A percentile compares a stretch with the other conserved stretches of the same genome.
Conservation (phyloP, 1,140 invertebrate genomes). For the Hylaeus volcanicus region DNA sequence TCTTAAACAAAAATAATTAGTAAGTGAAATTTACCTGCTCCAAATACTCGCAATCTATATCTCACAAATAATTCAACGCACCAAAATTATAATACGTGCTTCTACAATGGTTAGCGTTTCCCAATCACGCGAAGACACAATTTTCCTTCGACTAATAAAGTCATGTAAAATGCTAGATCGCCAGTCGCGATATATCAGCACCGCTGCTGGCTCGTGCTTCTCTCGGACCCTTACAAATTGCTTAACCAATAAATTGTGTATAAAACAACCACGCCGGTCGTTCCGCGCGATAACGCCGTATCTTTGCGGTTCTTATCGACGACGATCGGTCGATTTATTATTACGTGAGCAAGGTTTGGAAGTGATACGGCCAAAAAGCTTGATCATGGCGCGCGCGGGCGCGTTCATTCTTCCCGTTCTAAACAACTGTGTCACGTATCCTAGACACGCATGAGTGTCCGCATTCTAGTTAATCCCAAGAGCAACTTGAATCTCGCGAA, state of each 20-base stretch:
- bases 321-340: slow-evolving; percentile 76
- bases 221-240: slow-evolving; percentile 73
- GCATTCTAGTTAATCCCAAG: slow-evolving; percentile 34
- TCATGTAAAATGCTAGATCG: background rate
- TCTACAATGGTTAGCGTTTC: too few relatives aligned
- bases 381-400: slow-evolving; percentile 42
- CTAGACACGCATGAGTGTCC: slow-evolving; percentile 54
- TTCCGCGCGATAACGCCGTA: slow-evolving; percentile 71
- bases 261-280: slow-evolving; percentile 69
- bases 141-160: background rate
- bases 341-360: slow-evolving; percentile 57
- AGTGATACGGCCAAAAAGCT: slow-evolving; percentile 60
- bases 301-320: slow-evolving; percentile 77
- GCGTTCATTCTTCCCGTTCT: slow-evolving; percentile 59
- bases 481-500: slow-evolving; percentile 48
- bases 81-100: too few relatives aligned
- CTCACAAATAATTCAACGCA: too few relatives aligned
- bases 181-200: slow-evolving; percentile 6
- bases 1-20: too few relatives aligned
- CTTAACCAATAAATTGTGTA: slow-evolving; percentile 75
- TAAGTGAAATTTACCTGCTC: background rate
- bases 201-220: background rate
- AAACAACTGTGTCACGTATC: slow-evolving; percentile 60
- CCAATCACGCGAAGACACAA: too few relatives aligned
- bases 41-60: background rate